Percentiles rank a stretch among this genome's conserved stretches.
Evolutionary conservation across 2,113 vertebrate genomes (phyloP).

Genomic region (Barnardius zonarius): DNA sequence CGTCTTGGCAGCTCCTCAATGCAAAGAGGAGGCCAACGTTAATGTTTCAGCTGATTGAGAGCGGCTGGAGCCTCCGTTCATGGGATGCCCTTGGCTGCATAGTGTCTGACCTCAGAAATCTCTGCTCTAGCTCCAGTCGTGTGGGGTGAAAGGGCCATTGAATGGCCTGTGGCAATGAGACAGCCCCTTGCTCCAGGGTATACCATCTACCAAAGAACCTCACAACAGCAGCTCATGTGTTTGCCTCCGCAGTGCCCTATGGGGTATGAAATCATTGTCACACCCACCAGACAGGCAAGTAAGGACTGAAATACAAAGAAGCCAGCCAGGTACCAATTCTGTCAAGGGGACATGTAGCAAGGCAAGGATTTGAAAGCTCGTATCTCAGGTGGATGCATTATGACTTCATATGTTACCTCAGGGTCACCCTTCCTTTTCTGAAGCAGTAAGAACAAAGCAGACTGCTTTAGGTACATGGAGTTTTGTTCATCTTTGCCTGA

Average conservation of each 20-base stretch:
- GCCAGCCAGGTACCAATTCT: not conserved
- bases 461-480: not conserved
- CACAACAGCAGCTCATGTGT: not conserved
- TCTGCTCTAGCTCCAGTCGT: not conserved
- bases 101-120: not conserved
- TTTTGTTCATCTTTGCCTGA: not conserved
- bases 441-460: not conserved
- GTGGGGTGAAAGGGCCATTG: not conserved
- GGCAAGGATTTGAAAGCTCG: not conserved
- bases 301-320: not conserved
- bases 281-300: accelerated
- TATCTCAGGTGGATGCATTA: not conserved
- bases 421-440: not conserved
- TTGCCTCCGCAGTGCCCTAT: accelerated
- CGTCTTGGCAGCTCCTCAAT: not conserved
- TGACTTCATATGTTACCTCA: not conserved
- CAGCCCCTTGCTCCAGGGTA: not conserved
- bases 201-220: not conserved
- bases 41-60: not conserved
- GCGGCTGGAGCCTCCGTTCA: accelerated
- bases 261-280: not conserved
- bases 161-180: not conserved
- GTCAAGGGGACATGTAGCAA: not conserved
- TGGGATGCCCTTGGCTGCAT: not conserved
- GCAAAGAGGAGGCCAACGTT: not conserved